Evolutionary conservation across 2,113 vertebrate genomes (phyloP).

Genomic region (Erpornis zantholeuca): DNA sequence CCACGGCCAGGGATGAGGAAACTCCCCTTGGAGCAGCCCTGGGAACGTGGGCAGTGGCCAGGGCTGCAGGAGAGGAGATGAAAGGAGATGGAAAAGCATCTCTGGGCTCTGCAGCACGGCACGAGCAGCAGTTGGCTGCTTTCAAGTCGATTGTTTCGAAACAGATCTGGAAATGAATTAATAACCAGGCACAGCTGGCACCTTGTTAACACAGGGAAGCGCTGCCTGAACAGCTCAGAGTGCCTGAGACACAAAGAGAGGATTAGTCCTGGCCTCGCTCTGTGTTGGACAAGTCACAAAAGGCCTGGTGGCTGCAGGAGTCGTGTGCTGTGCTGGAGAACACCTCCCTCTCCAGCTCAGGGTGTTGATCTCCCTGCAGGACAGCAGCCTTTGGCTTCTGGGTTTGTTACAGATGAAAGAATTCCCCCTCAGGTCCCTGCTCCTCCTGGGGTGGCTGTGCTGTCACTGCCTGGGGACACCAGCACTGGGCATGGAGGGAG

Average conservation of each 20-base stretch:
- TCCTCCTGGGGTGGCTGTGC: accelerated
- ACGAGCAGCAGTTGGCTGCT: not conserved
- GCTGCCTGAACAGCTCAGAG: not conserved
- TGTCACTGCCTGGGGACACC: not conserved
- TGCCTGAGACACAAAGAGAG: not conserved
- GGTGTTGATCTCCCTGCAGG: not conserved
- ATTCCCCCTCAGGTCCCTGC: accelerated
- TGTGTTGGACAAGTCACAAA: not conserved
- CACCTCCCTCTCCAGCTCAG: not conserved
- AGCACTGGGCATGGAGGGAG: accelerated
- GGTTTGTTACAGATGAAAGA: accelerated
- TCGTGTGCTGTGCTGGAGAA: not conserved
- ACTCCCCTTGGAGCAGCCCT: not conserved
- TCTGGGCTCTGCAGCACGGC: not conserved
- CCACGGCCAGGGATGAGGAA: not conserved
- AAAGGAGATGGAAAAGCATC: not conserved
- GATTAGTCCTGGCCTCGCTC: not conserved
- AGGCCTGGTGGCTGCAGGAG: not conserved
- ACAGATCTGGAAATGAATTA: not conserved
- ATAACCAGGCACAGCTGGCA: not conserved
- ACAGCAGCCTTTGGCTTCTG: not conserved
- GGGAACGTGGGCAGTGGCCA: accelerated
- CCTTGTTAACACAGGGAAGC: not conserved
- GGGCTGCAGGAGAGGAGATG: not conserved
- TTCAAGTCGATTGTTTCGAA: not conserved